These are phyloP conservation scores for Eurytoma adleriae DNA, from an alignment of 2,888 invertebrate genomes.

Conservation along the genomic window DNA sequence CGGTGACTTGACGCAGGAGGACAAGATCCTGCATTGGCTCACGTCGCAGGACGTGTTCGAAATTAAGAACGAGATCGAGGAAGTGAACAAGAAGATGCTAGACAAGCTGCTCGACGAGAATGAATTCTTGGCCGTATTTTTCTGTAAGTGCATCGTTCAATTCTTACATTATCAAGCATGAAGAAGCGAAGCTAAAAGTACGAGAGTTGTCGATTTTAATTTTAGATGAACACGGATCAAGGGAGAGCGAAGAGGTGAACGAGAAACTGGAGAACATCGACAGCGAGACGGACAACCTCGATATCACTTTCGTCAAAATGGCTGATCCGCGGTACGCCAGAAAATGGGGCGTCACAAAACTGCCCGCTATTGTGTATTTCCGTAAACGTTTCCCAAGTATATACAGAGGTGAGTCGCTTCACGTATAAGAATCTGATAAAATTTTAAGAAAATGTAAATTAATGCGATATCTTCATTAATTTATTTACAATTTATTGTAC, in stretches of 20 bases:
- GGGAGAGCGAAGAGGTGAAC: slow-evolving; percentile 88
- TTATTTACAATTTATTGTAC: too few relatives aligned
- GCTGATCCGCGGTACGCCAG: slow-evolving; percentile 92
- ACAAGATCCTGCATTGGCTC: slow-evolving; percentile 90
- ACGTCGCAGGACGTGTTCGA: slow-evolving; percentile 97
- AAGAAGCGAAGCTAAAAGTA: not conserved
- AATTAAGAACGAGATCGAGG: slow-evolving; percentile 97
- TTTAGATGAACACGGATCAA: slow-evolving; percentile 87
- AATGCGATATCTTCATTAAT: too few relatives aligned
- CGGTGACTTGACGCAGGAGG: slow-evolving; percentile 92
- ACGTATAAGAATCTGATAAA: not conserved
- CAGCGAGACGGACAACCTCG: slow-evolving; percentile 94
- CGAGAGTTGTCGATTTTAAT: not conserved
- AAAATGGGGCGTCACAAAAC: slow-evolving; percentile 94
- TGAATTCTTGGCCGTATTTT: slow-evolving; percentile 95
- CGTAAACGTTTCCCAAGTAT: slow-evolving; percentile 94
- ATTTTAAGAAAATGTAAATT: too few relatives aligned
- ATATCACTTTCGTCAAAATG: slow-evolving; percentile 97
- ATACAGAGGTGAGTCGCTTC: slow-evolving; percentile 84
- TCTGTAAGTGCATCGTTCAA: slow-evolving; percentile 83
- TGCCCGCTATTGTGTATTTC: slow-evolving; percentile 95
- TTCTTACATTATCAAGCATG: slow-evolving; percentile 16
- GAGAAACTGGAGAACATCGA: slow-evolving; percentile 95
- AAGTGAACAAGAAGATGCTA: slow-evolving; percentile 97
- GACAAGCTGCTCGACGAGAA: slow-evolving; percentile 96